Conservation (phyloP, 2,797 vertebrate genomes). For the Labroides dimidiatus region DNA sequence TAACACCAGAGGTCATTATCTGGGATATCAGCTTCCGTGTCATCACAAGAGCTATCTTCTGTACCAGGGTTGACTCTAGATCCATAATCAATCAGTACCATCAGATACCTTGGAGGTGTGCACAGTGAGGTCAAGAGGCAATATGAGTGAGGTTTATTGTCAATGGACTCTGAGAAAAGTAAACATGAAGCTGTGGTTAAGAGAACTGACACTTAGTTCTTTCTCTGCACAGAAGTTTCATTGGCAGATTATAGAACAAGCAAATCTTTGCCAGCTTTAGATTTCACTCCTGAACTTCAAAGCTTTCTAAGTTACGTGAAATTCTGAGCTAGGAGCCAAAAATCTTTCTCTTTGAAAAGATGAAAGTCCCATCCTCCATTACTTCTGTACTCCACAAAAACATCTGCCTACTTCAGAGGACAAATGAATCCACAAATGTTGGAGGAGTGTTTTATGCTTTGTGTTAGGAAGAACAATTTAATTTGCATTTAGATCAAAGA, state of each 20-base stretch:
- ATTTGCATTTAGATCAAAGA: slow-evolving; percentile 31
- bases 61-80: slow-evolving; percentile 35
- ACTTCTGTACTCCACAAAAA: slow-evolving; percentile 42
- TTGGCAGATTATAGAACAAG: slow-evolving; percentile 50
- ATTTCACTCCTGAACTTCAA: slow-evolving; percentile 69
- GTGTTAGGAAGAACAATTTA: slow-evolving; percentile 23
- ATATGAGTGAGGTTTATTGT: slow-evolving; percentile 48
- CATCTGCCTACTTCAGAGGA: slow-evolving; percentile 27
- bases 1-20: slow-evolving; percentile 42
- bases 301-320: slow-evolving; percentile 46
- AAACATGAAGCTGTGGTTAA: slow-evolving; percentile 49
- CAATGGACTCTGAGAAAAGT: slow-evolving; percentile 22
- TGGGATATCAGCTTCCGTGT: slow-evolving; percentile 21
- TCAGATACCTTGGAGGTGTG: slow-evolving; percentile 31
- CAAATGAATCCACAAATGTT: slow-evolving; percentile 21
- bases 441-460: slow-evolving; percentile 13
- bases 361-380: slow-evolving; percentile 57
- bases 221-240: slow-evolving; percentile 42
- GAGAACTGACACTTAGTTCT: slow-evolving; percentile 41
- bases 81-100: slow-evolving; percentile 49
- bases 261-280: slow-evolving; percentile 41
- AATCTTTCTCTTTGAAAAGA: slow-evolving; percentile 57
- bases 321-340: slow-evolving; percentile 52
- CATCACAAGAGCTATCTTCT: slow-evolving; percentile 35
- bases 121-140: slow-evolving; percentile 33